phyloP scores from a whole-genome alignment of 2,888 invertebrate genomes.

The Hoplodrina ambigua region DNA sequence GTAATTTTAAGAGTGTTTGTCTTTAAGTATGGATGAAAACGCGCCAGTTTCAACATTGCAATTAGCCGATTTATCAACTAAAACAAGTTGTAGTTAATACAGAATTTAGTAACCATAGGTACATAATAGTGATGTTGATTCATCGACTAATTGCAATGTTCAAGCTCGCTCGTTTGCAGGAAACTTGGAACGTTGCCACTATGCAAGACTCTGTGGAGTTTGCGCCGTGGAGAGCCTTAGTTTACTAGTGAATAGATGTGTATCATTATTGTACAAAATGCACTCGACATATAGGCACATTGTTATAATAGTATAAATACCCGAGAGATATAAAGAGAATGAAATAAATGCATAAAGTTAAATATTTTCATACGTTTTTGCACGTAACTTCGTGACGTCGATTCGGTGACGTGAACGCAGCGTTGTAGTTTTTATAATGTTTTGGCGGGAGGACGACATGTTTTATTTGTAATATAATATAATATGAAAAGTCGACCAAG shows the following conservation, averaged over 20 bases:
- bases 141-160: constrained; percentile 51
- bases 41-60: constrained; percentile 37
- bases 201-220: constrained; percentile 55
- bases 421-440: constrained; percentile 75
- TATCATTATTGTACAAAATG: constrained; percentile 87
- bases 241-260: constrained; percentile 79
- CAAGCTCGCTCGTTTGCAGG: constrained; percentile 62
- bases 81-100: constrained; percentile 54
- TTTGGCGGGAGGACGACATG: constrained; percentile 75
- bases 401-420: constrained; percentile 73
- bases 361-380: constrained; percentile 91
- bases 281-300: constrained; percentile 87
- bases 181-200: constrained; percentile 63
- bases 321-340: constrained; percentile 85
- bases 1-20: constrained; percentile 75
- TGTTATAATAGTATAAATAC: constrained; percentile 86
- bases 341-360: constrained; percentile 86
- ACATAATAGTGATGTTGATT: constrained; percentile 43
- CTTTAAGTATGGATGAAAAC: constrained; percentile 53
- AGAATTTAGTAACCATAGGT: constrained; percentile 59
- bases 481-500: constrained; percentile 40
- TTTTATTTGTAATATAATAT: constrained; percentile 64
- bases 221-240: constrained; percentile 72
- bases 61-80: constrained; percentile 53
- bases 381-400: constrained; percentile 83